Base-by-base conservation (phyloP, 2,888 invertebrate genomes). In the Ochlodes sylvanus region DNA sequence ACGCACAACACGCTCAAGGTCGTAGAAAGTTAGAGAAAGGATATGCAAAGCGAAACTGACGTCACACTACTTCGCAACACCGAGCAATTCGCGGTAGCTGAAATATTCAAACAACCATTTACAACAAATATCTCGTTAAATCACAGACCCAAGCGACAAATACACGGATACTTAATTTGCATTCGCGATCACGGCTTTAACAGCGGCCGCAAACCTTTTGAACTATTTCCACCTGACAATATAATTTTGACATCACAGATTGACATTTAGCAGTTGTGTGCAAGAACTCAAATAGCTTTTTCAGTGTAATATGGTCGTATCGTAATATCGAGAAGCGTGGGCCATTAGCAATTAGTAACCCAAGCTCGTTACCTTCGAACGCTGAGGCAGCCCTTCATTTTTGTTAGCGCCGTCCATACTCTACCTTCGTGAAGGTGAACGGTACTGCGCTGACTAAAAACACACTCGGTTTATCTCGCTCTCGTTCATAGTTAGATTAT, bases 21-120 rank as follows among this genome's bases (percentile, higher is more conserved):
- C 87, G 82, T 91, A 85, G 92, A 92, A 92, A 92, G 92, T 86
- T 75, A 84, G 88, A 84, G 89, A 90, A 89, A 90, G 89, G 90
- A 89, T 86, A 81, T 83, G 82, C 81, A 79, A 77, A 76, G 70
- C 73, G 83, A 83, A 82, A 81, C 83, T 87, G 86, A 87, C 74
- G 67, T 74, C 75, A 76, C 68, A 47, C 41, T 58, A 55, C 69
- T 63, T 66, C 71, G 70, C 55, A 64, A 67, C 68, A 66, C 44
- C 67, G 64, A 65, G 68, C 69, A 64, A 68, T 66, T 47, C 44
- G 42, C 44, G 58, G 50, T 14, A 60, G 54, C 65, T 60, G 17
- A 58, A 66, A 60, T 27, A 65, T 54, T 66, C 65, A 60, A 58
- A 65, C 57, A 65, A 58, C 15, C 21, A 41, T 58, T 52, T 41